phyloP scores from a whole-genome alignment of 2,797 vertebrate species.

The Miichthys miiuy region DNA sequence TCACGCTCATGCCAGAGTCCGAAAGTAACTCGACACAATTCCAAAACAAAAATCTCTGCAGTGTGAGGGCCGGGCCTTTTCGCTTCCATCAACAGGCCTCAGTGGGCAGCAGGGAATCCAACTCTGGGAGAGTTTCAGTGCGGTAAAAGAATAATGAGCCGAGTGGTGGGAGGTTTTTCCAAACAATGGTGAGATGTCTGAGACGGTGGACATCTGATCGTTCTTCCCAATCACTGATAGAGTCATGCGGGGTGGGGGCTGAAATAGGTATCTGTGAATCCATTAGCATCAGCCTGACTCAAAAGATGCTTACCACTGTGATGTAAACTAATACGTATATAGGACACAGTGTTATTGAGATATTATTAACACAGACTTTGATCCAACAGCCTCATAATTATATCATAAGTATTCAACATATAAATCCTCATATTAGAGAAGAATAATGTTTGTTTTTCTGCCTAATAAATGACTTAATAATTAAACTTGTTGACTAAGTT shows the following conservation, averaged over 20 bases:
- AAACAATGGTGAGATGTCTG: constrained; percentile 56
- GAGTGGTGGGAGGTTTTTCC: constrained; percentile 60
- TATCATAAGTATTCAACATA: too few relatives aligned
- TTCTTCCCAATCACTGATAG: constrained; percentile 20
- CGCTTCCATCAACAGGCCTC: constrained; percentile 55
- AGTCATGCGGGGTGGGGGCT: constrained; percentile 9
- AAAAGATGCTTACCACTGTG: constrained; percentile 40
- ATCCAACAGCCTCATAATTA: too few relatives aligned
- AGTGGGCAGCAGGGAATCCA: constrained; percentile 46
- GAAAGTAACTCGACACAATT: constrained; percentile 74
- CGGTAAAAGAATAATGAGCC: constrained; percentile 66
- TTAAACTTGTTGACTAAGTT: too few relatives aligned
- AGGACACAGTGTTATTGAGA: neutral
- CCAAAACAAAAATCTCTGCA: constrained; percentile 61
- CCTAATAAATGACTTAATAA: too few relatives aligned
- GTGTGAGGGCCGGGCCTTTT: constrained; percentile 54
- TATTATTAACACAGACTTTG: neutral
- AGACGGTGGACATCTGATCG: constrained; percentile 62
- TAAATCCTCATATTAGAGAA: too few relatives aligned
- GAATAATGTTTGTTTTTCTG: too few relatives aligned
- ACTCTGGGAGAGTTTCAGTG: constrained; percentile 54
- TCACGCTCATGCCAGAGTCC: constrained; percentile 37
- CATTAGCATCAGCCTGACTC: constrained; percentile 34
- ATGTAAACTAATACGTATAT: constrained; percentile 31
- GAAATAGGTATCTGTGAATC: constrained; percentile 43